phyloP scores from a whole-genome alignment of 2,888 invertebrate genomes.

The Sinelater perroti region DNA sequence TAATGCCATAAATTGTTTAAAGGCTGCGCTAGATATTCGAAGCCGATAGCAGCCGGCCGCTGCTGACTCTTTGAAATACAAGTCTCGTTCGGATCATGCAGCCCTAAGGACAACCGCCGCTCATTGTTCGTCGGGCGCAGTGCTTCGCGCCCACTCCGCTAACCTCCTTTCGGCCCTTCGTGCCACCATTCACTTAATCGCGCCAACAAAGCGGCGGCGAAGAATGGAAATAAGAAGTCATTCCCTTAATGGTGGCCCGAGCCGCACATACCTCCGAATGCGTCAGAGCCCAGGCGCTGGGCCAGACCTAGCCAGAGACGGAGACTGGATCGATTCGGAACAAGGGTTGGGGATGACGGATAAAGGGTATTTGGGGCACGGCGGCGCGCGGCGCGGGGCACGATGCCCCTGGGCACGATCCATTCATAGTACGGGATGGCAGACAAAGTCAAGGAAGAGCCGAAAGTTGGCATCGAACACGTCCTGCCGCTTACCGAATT shows the following conservation, averaged over 20 bases:
- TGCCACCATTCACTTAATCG: too few relatives aligned
- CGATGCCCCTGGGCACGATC: slow-evolving; percentile 63
- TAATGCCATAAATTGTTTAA: slow-evolving; percentile 34
- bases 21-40: slow-evolving; percentile 25
- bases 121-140: too few relatives aligned
- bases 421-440: slow-evolving; percentile 56
- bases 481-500: slow-evolving; percentile 31
- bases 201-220: too few relatives aligned
- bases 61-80: not conserved
- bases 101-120: too few relatives aligned
- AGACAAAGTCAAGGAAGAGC: slow-evolving; percentile 26
- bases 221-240: not conserved
- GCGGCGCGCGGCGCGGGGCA: slow-evolving; percentile 51
- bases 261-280: slow-evolving; percentile 34
- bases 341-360: slow-evolving; percentile 38
- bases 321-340: slow-evolving; percentile 41
- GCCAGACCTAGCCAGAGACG: slow-evolving; percentile 44
- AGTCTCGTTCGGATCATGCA: too few relatives aligned
- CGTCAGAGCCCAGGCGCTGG: slow-evolving; percentile 42
- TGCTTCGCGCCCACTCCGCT: too few relatives aligned
- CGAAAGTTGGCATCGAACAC: slow-evolving; percentile 27
- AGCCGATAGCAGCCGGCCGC: slow-evolving; percentile 16
- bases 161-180: too few relatives aligned
- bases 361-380: slow-evolving; percentile 41
- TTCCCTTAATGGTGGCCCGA: slow-evolving; percentile 1